These are phyloP conservation scores for Rhipidura dahli DNA, from an alignment of 2,113 vertebrate species.

Conservation along the genomic window DNA sequence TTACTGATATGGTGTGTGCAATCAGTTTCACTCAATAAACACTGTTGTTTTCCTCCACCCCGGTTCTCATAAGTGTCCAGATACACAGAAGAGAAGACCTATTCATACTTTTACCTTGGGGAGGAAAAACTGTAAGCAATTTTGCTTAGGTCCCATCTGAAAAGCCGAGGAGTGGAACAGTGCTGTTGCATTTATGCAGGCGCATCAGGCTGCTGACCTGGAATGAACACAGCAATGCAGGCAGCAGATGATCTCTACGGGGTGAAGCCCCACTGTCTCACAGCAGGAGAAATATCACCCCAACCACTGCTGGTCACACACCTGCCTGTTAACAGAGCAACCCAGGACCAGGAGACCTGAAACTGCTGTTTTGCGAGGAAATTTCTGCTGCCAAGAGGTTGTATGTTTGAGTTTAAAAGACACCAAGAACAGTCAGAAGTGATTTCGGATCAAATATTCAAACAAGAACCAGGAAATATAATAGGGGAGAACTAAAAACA, in stretches of 20 bases:
- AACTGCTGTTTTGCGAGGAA: slow-evolving; percentile 48
- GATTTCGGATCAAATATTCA: slow-evolving; percentile 50
- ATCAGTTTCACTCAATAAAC: neutral
- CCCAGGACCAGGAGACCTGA: slow-evolving; percentile 32
- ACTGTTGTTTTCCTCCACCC: rapidly evolving
- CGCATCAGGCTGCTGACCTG: neutral
- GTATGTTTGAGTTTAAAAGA: slow-evolving; percentile 55
- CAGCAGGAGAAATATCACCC: slow-evolving; percentile 39
- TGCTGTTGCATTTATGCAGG: neutral
- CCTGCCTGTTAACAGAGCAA: slow-evolving; percentile 59
- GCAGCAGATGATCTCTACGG: neutral
- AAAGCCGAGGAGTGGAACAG: neutral
- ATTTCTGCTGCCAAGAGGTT: slow-evolving; percentile 53
- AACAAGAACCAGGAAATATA: slow-evolving; percentile 7
- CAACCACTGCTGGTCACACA: slow-evolving; percentile 32
- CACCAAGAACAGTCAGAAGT: neutral
- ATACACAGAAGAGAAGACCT: neutral
- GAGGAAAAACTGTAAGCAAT: slow-evolving; percentile 23
- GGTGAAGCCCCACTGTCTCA: neutral
- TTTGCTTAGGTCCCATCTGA: neutral
- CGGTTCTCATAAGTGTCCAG: neutral
- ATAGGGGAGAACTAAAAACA: neutral
- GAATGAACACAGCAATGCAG: neutral
- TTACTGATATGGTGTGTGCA: neutral
- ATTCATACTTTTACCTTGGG: slow-evolving; percentile 8